Evolutionary conservation across 2,797 vertebrate species (phyloP).

Genomic region (Sternotherus odoratus): DNA sequence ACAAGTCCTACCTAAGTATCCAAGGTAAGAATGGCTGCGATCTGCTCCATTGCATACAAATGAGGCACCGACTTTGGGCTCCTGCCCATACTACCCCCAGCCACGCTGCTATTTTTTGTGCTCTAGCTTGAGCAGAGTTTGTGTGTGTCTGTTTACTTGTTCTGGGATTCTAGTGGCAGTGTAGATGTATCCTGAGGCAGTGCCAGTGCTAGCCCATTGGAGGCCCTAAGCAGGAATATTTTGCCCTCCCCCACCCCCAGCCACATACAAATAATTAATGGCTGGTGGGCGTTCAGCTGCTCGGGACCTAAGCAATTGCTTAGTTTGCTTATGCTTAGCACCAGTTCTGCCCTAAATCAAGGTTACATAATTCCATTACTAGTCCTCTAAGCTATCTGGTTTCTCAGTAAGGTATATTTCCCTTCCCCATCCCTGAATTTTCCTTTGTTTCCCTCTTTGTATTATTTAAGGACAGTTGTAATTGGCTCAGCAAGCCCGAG

Average conservation of each 20-base stretch:
- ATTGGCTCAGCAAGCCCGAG: background rate
- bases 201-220: background rate
- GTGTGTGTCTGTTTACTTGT: background rate
- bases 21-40: background rate
- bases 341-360: background rate
- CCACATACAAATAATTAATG: background rate
- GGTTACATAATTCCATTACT: background rate
- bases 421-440: constrained; percentile 5
- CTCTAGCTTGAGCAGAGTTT: background rate
- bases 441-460: background rate
- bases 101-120: background rate
- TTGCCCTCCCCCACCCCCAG: background rate
- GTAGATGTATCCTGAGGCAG: background rate
- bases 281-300: too few species aligned
- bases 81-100: background rate
- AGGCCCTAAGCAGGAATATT: background rate
- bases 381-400: background rate
- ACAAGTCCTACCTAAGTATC: background rate
- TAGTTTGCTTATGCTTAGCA: background rate
- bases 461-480: background rate
- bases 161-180: background rate
- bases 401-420: background rate
- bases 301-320: background rate
- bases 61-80: too few species aligned
- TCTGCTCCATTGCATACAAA: background rate